A percentile compares a stretch with the other conserved stretches of the same genome.
phyloP scores from a whole-genome alignment of 64 coral and sea anemone genomes.

The Astreopora myriophthalma region DNA sequence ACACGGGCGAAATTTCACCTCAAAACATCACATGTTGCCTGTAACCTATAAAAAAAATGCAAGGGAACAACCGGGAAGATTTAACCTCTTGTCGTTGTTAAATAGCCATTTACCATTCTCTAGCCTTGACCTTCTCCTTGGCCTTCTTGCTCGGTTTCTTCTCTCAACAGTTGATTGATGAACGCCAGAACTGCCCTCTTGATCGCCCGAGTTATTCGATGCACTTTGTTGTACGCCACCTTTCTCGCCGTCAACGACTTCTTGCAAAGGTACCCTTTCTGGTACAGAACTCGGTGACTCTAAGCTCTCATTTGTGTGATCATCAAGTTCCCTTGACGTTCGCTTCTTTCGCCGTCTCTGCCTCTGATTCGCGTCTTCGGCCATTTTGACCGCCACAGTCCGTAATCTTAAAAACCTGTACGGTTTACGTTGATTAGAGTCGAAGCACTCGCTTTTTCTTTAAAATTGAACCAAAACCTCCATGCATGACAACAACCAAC shows the following conservation, averaged over 20 bases:
- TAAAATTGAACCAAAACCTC: not conserved
- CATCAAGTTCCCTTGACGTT: constrained; percentile 81
- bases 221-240: constrained; percentile 43
- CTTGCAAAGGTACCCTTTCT: constrained; percentile 75
- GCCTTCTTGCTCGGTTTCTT: constrained; percentile 67
- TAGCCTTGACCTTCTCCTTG: constrained; percentile 78
- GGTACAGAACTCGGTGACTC: constrained; percentile 72
- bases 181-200: constrained; percentile 75
- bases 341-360: constrained; percentile 83
- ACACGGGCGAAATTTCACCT: no score
- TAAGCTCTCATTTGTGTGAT: constrained; percentile 68
- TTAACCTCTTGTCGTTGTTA: no score
- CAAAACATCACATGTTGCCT: no score
- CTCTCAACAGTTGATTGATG: constrained; percentile 37
- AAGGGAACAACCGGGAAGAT: no score
- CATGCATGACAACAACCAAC: not conserved
- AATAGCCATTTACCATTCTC: constrained; percentile 73
- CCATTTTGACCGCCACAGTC: constrained; percentile 4
- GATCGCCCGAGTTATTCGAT: constrained; percentile 72
- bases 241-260: constrained; percentile 81
- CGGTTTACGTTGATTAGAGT: not conserved
- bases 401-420: not conserved
- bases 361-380: constrained; percentile 48
- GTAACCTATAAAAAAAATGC: no score
- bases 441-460: not conserved